phyloP scores from a whole-genome alignment of 2,888 invertebrate genomes.

The Rotaria sp. region DNA sequence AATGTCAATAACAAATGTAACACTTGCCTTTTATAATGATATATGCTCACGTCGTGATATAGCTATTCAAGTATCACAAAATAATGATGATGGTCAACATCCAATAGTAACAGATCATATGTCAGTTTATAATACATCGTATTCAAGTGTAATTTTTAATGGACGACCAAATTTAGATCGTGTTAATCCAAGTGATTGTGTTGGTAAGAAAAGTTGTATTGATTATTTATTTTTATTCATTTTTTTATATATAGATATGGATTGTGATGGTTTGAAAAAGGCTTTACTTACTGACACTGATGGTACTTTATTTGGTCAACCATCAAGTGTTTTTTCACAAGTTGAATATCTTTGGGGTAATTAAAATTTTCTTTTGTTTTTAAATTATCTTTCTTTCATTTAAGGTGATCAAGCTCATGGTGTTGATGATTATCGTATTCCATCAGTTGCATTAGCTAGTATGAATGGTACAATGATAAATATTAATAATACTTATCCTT shows the following conservation, averaged over 20 bases:
- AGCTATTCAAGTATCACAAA: conserved; percentile 44
- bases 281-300: conserved; percentile 48
- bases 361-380: background rate
- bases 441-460: conserved; percentile 46
- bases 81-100: conserved; percentile 48
- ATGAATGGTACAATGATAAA: conserved; percentile 35
- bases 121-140: conserved; percentile 43
- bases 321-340: conserved; percentile 46
- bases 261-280: conserved; percentile 52
- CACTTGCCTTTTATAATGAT: conserved; percentile 28
- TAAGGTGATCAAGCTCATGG: conserved; percentile 44
- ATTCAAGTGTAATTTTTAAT: conserved; percentile 45
- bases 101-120: conserved; percentile 43
- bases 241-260: conserved; percentile 46
- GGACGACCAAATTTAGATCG: conserved; percentile 46
- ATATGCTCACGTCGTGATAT: conserved; percentile 40
- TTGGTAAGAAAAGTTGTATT: conserved; percentile 41
- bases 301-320: conserved; percentile 44
- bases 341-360: conserved; percentile 50
- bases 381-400: background rate
- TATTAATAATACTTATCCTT: conserved; percentile 22
- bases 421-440: conserved; percentile 51
- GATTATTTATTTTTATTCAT: no score
- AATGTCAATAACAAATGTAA: conserved; percentile 41
- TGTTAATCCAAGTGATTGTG: conserved; percentile 51